Conservation (phyloP, 2,113 vertebrate species). For the Amphiprion ocellaris region DNA sequence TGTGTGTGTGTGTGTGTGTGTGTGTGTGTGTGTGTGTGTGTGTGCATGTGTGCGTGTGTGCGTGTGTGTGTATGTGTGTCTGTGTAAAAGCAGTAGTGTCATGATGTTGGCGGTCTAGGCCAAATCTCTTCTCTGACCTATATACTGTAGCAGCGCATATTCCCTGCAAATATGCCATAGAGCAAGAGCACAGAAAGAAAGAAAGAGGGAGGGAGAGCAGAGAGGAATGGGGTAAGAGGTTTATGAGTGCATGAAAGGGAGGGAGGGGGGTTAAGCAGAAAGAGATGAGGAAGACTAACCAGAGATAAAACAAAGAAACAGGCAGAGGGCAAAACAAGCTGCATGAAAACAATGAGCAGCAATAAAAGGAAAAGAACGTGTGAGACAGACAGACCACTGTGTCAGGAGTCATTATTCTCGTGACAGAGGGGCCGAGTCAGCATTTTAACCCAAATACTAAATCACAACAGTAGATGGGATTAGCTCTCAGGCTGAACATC, state of each 20-base stretch:
- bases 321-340: constrained; percentile 31
- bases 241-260: neutral
- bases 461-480: constrained; percentile 36
- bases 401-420: constrained; percentile 61
- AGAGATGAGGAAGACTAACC: constrained; percentile 42
- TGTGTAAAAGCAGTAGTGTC: constrained; percentile 55
- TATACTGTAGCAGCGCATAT: constrained; percentile 66
- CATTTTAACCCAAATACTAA: constrained; percentile 34
- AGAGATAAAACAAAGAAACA: constrained; percentile 45
- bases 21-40: constrained; percentile 14
- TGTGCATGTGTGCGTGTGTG: constrained; percentile 18
- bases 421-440: constrained; percentile 52
- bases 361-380: constrained; percentile 31
- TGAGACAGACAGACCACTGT: constrained; percentile 9
- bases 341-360: constrained; percentile 34
- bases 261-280: constrained; percentile 29
- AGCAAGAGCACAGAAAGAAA: constrained; percentile 23
- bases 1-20: constrained; percentile 7
- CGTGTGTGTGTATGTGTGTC: constrained; percentile 2
- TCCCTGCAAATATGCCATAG: constrained; percentile 54
- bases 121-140: constrained; percentile 82
- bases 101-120: constrained; percentile 63
- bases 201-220: constrained; percentile 7
- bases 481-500: neutral
- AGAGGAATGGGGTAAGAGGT: neutral